Evolutionary conservation across 2,888 invertebrate species (phyloP).

Genomic region (Drosophila nr. medialis): DNA sequence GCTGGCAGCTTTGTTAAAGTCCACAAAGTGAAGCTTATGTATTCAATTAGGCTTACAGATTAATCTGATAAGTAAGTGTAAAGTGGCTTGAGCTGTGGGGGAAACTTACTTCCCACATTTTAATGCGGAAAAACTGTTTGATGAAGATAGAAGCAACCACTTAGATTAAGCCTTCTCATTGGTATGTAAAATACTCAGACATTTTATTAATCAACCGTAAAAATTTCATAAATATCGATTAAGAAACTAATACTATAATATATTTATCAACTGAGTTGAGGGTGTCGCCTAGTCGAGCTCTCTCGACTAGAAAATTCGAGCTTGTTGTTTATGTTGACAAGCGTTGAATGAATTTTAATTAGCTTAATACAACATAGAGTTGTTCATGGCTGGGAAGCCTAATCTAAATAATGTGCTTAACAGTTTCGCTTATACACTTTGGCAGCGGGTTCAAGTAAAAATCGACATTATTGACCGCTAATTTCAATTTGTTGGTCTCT

Average conservation of each 20-base stretch:
- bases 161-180: not conserved
- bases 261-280: not conserved
- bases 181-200: not conserved
- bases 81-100: not conserved
- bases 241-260: not conserved
- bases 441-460: not conserved
- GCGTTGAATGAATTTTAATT: not conserved
- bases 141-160: not conserved
- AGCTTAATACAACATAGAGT: not conserved
- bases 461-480: conserved; percentile 40
- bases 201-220: not conserved
- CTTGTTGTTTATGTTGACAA: not conserved
- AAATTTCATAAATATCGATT: not conserved
- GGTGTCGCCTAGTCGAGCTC: not conserved
- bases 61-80: not conserved
- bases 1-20: conserved; percentile 1
- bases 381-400: not conserved
- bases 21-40: not conserved
- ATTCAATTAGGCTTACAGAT: not conserved
- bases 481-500: conserved; percentile 53
- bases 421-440: not conserved
- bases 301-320: not conserved
- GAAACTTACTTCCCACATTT: not conserved
- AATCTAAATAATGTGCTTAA: conserved; percentile 6
- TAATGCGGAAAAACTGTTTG: not conserved